A percentile compares a stretch with the other conserved stretches of the same genome.
Evolutionary conservation across 2,797 vertebrate genomes (phyloP).

Genomic region (Lagodon rhomboides): DNA sequence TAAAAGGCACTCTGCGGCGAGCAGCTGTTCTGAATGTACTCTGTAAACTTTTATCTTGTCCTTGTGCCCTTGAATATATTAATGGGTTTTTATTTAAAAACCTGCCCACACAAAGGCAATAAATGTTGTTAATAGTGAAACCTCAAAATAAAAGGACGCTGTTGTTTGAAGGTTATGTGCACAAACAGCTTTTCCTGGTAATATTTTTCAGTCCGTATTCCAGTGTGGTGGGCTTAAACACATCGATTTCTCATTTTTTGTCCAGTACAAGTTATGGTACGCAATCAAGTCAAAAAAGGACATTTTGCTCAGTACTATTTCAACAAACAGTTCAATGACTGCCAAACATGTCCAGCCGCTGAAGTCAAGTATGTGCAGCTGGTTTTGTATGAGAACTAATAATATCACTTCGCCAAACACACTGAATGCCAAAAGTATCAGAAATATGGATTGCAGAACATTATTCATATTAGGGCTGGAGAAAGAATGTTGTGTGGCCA

Average conservation of each 20-base stretch:
- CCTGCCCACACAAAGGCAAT: background rate
- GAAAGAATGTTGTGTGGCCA: background rate
- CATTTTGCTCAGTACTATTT: slow-evolving; percentile 23
- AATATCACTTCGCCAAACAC: slow-evolving; percentile 22
- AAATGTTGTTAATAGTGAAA: background rate
- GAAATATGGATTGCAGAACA: slow-evolving; percentile 3
- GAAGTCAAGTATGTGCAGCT: slow-evolving; percentile 19
- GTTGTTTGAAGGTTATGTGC: background rate
- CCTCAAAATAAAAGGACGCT: background rate
- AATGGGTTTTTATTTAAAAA: background rate
- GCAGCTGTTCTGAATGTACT: background rate
- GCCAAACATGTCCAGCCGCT: slow-evolving; percentile 28
- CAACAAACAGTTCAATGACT: slow-evolving; percentile 2
- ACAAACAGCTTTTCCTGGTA: background rate
- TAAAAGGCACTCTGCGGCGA: background rate
- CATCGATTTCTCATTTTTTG: background rate
- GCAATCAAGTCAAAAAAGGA: slow-evolving; percentile 48
- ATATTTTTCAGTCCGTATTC: background rate
- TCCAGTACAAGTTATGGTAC: background rate
- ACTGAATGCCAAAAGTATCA: slow-evolving; percentile 16
- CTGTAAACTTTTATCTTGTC: background rate
- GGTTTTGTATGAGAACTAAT: slow-evolving; percentile 13
- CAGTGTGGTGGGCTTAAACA: background rate
- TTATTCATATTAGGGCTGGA: slow-evolving; percentile 1
- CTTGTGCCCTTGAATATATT: background rate